Evolutionary conservation across 2,888 invertebrate genomes (phyloP), one percentile per base, ranked within the genome.

Genomic region (Xiphydria camelus): DNA sequence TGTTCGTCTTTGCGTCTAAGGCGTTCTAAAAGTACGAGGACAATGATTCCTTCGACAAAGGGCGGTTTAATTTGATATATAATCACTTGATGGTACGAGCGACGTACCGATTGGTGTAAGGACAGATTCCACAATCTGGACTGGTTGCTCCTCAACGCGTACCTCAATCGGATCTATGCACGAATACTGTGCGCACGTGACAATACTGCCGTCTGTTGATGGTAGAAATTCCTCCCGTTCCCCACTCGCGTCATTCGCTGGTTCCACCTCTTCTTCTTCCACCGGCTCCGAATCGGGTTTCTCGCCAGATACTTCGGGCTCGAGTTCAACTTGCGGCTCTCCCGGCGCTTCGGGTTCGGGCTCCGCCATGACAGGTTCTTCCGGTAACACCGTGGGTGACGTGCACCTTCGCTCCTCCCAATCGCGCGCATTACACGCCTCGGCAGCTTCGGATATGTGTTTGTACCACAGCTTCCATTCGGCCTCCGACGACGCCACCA

Each of bases 401-500:
- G 70, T 55, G 78, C 77, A 57, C 77, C 71, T 26, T 76, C 76
- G 53, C 76, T 80, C 62, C 73, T 78, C 62, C 65, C 72, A 64
- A 65, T 79, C 74, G 61, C 79, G 77, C 38, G 79, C 76, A 68
- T 85, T 85, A 67, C 84, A 84, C 35, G 85, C 82, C 53, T 87
- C 86, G 12, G 84, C 84, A 15, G 87, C 86, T 61, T 86, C 86
- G 37, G 85, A 85, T 62, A 88, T 86, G 68, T 87, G 85, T 55
- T 84, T 85, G 64, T 85, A 84, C 88, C 88, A 88, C 65, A 83
- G 83, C 79, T 89, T 89, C 64, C 89, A 82, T 72, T 93, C 93
- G 18, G 85, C 83, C 39, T 86, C 83, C 46, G 91, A 87, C 15
- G 85, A 80, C 4, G 92, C 89, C 14, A 88, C 84, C 43, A 94